Conservation (phyloP, 2,797 vertebrate genomes). For the Cichlasoma orientale region DNA sequence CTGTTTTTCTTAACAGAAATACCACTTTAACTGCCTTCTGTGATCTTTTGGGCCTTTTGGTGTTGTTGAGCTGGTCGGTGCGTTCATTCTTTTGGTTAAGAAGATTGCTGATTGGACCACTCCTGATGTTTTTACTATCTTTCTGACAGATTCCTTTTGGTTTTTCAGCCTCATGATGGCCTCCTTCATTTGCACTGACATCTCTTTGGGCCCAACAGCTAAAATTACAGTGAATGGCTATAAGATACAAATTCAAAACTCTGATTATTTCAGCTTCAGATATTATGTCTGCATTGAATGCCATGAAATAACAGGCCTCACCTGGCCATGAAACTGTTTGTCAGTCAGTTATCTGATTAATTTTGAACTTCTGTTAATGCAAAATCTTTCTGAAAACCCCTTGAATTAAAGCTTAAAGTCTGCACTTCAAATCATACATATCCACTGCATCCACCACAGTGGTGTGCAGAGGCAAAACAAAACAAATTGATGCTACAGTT, state of each 20-base stretch:
- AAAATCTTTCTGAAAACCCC: neutral
- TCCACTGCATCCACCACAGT: neutral
- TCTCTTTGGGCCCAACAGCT: fast-evolving
- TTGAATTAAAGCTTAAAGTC: neutral
- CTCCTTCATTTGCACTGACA: neutral
- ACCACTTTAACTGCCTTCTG: neutral
- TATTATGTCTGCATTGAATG: neutral
- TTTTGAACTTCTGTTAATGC: too few relatives aligned
- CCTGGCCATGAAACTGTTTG: neutral
- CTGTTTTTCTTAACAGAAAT: neutral
- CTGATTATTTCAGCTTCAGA: neutral
- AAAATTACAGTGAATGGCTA: neutral
- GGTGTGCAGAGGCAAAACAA: fast-evolving
- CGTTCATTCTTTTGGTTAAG: neutral
- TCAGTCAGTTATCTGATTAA: neutral
- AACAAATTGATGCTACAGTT: neutral
- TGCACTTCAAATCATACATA: neutral
- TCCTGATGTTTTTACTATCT: fast-evolving
- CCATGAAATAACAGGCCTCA: neutral
- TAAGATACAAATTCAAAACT: neutral
- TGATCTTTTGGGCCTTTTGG: neutral
- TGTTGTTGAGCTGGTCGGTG: neutral
- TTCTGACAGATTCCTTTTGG: neutral
- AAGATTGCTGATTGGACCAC: neutral
- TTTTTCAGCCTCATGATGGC: neutral